Base-by-base conservation (phyloP, 2,888 invertebrate genomes). In the Agrochola litura region DNA sequence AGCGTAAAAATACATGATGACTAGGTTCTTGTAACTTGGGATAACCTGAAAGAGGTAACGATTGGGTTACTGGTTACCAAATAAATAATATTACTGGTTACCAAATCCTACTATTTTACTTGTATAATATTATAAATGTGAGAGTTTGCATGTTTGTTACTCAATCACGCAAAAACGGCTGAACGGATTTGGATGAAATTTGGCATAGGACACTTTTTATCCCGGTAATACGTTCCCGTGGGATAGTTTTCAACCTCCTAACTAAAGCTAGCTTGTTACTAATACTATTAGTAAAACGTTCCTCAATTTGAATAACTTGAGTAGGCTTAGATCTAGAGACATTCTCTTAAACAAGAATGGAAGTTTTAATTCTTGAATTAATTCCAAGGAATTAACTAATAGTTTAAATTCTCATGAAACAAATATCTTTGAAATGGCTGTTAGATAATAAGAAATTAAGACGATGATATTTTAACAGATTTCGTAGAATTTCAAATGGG, bases 381-480 rank as follows among this genome's bases (percentile, higher is more conserved):
- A 70, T 73, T 61, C 10, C 30, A 63, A 66, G 19, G n/a, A 77
- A 37, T 69, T 43, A 16, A 60, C 56, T 73, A 66, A 73, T 70
- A 84, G 66, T 73, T 80, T 66, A 73, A 84, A 67, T 80, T 80
- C 52, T 84, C 81, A 66, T 67, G 67, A 81, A 84, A 69, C 54
- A 43, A 74, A 68, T 65, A 69, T 67, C 70, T 77, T 73, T 30
- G 52, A 46, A 70, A 70, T 69, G 46, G 43, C 60, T 69, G 58
- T 69, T 68, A 43, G 60, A 52, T 73, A 83, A 73, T 66, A 85
- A 56, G 73, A 71, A 67, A 64, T 64, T 74, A 64, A 37, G 64
- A 71, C 71, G 66, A 60, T 74, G 58, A 81, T 73, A 68, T 77
- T 64, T 72, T n/a, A 63, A n/a, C 73, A 75, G 64, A 72, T 86